Percentiles rank a stretch among this genome's conserved stretches.
Conservation (phyloP, 2,797 vertebrate genomes). For the Petrocephalus schoutedeni region DNA sequence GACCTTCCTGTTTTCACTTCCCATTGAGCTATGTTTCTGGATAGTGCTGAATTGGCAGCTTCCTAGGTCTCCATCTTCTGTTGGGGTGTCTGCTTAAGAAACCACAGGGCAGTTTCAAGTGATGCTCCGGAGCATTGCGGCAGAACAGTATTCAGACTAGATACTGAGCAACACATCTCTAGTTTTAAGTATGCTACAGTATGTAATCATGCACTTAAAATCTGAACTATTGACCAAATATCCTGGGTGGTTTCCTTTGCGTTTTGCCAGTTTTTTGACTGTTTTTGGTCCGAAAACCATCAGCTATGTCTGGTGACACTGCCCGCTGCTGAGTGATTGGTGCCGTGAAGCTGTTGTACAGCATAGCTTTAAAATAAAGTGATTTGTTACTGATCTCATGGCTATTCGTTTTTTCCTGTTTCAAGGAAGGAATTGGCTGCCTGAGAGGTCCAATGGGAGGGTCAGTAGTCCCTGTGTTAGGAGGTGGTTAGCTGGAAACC, state of each 20-base stretch:
- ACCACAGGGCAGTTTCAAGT: not conserved
- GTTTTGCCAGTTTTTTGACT: not conserved
- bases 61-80: not conserved
- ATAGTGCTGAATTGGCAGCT: not conserved
- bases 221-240: not conserved
- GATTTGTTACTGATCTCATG: not conserved
- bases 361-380: not conserved
- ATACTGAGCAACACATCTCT: not conserved
- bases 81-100: not conserved
- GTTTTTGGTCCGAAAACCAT: not conserved
- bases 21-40: not conserved
- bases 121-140: not conserved
- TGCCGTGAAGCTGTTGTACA: not conserved
- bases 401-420: not conserved
- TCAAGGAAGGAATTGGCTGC: not conserved
- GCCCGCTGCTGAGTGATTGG: not conserved
- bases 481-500: not conserved
- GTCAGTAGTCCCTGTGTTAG: not conserved
- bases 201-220: not conserved
- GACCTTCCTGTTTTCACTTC: not conserved
- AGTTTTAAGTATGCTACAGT: not conserved
- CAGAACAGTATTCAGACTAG: not conserved
- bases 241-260: not conserved
- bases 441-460: not conserved
- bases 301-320: not conserved